Base-by-base conservation (phyloP, 2,113 vertebrate species). In the Anser brachyrhynchus region DNA sequence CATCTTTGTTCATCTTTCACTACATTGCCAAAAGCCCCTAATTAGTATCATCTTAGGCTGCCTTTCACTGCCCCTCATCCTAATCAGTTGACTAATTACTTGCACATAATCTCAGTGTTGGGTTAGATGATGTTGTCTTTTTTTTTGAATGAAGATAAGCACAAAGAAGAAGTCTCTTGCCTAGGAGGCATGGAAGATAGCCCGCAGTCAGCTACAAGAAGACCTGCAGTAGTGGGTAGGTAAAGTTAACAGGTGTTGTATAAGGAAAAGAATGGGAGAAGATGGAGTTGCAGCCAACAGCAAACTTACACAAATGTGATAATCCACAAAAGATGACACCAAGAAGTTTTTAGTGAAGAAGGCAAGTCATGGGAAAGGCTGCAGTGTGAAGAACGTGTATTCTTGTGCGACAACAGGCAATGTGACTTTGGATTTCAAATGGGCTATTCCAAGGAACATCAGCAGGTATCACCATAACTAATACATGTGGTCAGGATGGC, bases 11-110 rank as follows among this genome's bases (percentile, higher is more conserved):
- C 84, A 91, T 95, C 92, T 83, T 76, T 80, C 82, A 62, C 79
- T 74, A 57, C 46, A 18, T 17, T 90, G 90, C 93, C 82, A 91
- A 96, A 94, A 96, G 91, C 78, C 82, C 37, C 85, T 97, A 97
- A 97, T 96, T 96, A 96, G 94, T 58, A 91, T 84, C 77, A 95
- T 92, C 39, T 93, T 75, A 89, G 83, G 73, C 61, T 84, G 94
- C 87, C 89, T 97, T 93, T 96, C 87, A 77, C 92, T 95, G 90
- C 82, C 86, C 72, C 64, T 74, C 85, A 93, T 62, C 59, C 95
- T 90, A 59, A 93, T 88, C 85, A 96, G 70, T 64, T 94, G 69
- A 87, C 87, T 96, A 96, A 96, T 95, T 93, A 90, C 64, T 88
- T 46, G 46, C 55, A 95, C 59, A 59, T 67, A 83, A 93, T 88